Evolutionary conservation across 2,113 vertebrate genomes (phyloP), one percentile per base, ranked within the genome.

Genomic region (Eidolon helvum): DNA sequence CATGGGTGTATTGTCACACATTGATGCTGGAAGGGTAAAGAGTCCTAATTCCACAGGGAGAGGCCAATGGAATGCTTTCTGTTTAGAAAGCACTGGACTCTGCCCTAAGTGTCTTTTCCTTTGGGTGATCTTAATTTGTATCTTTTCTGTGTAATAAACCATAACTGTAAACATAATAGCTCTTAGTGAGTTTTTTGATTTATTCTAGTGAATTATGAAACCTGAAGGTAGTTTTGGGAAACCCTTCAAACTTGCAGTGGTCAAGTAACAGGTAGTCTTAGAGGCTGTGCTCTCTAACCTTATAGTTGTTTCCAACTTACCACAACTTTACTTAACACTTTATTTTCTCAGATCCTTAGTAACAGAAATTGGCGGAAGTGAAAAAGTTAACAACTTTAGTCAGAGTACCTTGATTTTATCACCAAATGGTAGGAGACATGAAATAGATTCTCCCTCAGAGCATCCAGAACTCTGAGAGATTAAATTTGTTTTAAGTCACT

Each of bases 361-460:
- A 96, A 82, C 16, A 95, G 78, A 89, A 93, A 95, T 24, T 48
- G 19, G 43, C 68, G 30, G 38, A 94, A 91, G n/a, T 45, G 57
- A 91, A 90, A 88, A 97, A 87, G 10, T 30, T 30, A 80, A 78
- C 15, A 80, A 89, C 26, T 86, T 93, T 48, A 87, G 45, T 96
- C 38, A 84, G 68, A 80, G 55, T 74, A 94, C 14, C 45, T 43
- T 82, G 9, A 82, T 75, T 80, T 88, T 65, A 79, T 53, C 57
- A 71, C 22, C 50, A 85, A 69, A 96, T 93, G 45, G 19, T 69
- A 43, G 19, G 30, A 78, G 33, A 91, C n/a, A 83, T 21, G 26
- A 61, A 82, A 85, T 1, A 84, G 59, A 83, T 83, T 78, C 40
- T 77, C 57, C 57, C 61, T 87, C 3, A 87, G n/a, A 80, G 43